These are phyloP conservation scores for Cetonia aurata DNA, from an alignment of 2,888 invertebrate species.

Conservation along the genomic window DNA sequence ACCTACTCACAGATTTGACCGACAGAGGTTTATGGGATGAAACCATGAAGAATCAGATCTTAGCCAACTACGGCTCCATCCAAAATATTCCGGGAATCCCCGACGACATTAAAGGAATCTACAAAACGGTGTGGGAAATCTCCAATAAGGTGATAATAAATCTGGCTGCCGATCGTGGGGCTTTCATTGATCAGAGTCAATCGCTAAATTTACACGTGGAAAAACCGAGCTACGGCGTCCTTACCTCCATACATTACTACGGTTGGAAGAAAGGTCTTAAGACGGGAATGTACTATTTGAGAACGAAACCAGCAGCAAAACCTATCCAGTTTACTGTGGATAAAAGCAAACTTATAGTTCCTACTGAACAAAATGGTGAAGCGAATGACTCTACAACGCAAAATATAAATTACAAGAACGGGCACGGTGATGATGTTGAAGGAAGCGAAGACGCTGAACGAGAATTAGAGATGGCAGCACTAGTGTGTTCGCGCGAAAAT, in stretches of 20 bases:
- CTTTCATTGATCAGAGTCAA: constrained; percentile 99
- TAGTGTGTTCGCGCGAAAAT: constrained; percentile 88
- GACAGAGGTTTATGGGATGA: constrained; percentile 94
- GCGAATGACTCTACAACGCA: constrained; percentile 40
- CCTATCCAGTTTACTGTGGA: constrained; percentile 99
- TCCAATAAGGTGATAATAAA: constrained; percentile 92
- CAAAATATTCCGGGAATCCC: constrained; percentile 90
- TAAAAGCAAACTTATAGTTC: constrained; percentile 75
- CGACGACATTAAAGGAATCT: constrained; percentile 84
- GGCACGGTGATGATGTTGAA: constrained; percentile 56
- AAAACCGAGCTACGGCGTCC: constrained; percentile 91
- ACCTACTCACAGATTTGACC: constrained; percentile 92
- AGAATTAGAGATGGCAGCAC: constrained; percentile 74
- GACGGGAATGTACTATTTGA: constrained; percentile 98
- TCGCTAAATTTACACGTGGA: constrained; percentile 98
- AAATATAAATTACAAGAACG: constrained; percentile 46
- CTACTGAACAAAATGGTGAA: constrained; percentile 39
- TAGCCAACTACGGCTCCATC: constrained; percentile 92
- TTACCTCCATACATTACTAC: constrained; percentile 98
- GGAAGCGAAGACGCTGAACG: constrained; percentile 7
- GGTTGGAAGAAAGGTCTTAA: constrained; percentile 97
- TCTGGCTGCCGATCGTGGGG: constrained; percentile 98
- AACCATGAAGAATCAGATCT: constrained; percentile 94
- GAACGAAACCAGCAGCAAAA: constrained; percentile 95
- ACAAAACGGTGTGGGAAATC: constrained; percentile 98